phyloP scores from a whole-genome alignment of 2,797 vertebrate species.

The Sphenopsis melanotis region DNA sequence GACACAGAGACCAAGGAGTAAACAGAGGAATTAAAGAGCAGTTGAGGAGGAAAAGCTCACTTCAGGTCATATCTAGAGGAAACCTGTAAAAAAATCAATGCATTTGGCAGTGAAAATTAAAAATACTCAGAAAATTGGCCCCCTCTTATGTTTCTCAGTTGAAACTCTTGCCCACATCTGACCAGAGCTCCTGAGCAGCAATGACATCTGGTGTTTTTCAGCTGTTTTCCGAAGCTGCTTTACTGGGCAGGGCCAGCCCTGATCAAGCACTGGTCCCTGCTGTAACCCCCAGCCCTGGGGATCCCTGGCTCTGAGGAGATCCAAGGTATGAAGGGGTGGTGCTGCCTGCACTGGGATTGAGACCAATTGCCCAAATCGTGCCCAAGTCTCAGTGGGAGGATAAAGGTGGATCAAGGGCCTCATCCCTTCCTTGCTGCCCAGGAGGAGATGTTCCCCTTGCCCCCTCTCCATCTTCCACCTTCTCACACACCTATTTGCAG shows the following conservation, averaged over 20 bases:
- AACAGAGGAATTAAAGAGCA: background rate
- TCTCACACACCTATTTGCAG: background rate
- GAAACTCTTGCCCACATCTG: background rate
- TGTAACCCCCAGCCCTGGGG: fast-evolving
- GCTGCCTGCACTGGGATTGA: background rate
- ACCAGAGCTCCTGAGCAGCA: background rate
- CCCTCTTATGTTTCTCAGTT: background rate
- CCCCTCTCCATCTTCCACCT: background rate
- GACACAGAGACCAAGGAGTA: background rate
- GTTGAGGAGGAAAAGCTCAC: background rate
- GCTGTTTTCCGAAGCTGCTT: constrained; percentile 37
- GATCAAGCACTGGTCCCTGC: background rate
- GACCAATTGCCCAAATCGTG: background rate
- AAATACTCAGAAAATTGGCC: background rate
- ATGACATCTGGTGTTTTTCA: background rate
- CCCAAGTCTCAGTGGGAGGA: background rate
- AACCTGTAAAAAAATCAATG: background rate
- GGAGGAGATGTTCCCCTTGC: background rate
- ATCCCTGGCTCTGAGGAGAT: fast-evolving
- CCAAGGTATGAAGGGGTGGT: fast-evolving
- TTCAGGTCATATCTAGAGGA: background rate
- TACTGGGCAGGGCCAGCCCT: background rate
- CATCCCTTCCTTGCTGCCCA: fast-evolving
- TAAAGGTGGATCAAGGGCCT: background rate
- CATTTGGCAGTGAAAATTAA: background rate